Base-by-base conservation (phyloP, 2,888 invertebrate genomes). In the Polietes domitor region DNA sequence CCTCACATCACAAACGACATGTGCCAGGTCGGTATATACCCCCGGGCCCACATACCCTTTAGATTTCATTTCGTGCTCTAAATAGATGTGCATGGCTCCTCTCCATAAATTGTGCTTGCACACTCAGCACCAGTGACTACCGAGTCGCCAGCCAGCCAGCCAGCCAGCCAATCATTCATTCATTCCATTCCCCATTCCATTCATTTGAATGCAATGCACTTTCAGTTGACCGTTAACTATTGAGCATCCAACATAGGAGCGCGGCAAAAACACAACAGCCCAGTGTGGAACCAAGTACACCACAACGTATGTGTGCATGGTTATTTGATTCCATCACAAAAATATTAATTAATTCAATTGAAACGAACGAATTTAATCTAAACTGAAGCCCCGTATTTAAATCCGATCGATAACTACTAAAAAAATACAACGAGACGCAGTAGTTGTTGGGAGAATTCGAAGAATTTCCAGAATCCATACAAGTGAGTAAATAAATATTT, bases 161-260 rank as follows among this genome's bases (percentile, higher is more conserved):
- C 53, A 21, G 50, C n/a, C 10, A 26, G 15, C n/a, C 37, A 37
- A 17, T 17, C 41, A 41, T 6, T 4, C 37, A 19, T 19, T n/a
- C 37, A 37, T 19, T 19, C 19, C 37, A 68, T 43, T 41, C 24
- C 1, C 41, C 28, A 63, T 63, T 17, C 41, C 28, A 63, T 63
- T 17, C 65, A 65, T 15, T 41, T 28, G 32, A 41, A 41, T 65
- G 65, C 15, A 24, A 24, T 68, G 68, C 68, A 68, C n/a, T 43
- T 84, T 84, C 73, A 84, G 84, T 84, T 84, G 84, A 84, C 84
- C 84, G 73, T 81, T 84, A 77, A 84, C 73, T 78, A 78, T 79
- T 84, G 81, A 79, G 78, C 78, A 70, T 76, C 78, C 75, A 76
- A 63, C 75, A 61, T 53, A 73, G 58, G 26, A 41, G 4, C 50